Base-by-base conservation (phyloP, 2,113 vertebrate species). In the Piprites chloris region DNA sequence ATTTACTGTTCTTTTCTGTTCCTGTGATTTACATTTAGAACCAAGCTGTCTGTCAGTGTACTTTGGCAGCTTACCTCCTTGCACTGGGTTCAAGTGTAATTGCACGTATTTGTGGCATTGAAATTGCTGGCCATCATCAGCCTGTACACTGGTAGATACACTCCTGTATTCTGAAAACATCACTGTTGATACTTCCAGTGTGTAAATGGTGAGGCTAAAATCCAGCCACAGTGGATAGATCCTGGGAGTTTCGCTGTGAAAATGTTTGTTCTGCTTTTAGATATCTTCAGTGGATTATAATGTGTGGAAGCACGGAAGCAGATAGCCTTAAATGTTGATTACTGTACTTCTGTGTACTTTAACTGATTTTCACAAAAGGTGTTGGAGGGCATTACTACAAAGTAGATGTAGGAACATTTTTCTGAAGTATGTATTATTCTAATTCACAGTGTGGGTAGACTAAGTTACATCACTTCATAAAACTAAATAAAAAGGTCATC, bases 1-100 rank as follows among this genome's bases (percentile, higher is more conserved):
- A 85, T 96, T 94, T 93, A n/a, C 67, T 90, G 87, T 96, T 87
- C 87, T 80, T 76, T 94, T 61, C 50, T 77, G 28, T 84, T 55
- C 24, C 12, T 13, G 0, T 74, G 59, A 76, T 59, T 90, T 71
- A 47, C 14, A 6, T 83, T 80, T 74, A 20, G 44, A 91, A 47
- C 33, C 35, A 47, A 44, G 23, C 67, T 74, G 27, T 68, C 53
- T 55, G 76, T 79, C 52, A 56, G 26, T 11, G 63, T 23, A 5
- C 37, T 85, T 75, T 82, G 75, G 56, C 37, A 80, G 46, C 0
- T 0, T 69, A 53, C 53, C 46, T 73, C 26, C 32, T 78, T 68
- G 50, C 2, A 0, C 55, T 50, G 27, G 14, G 19, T 35, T 32
- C 52, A 26, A 62, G 59, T 26, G 59, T 46, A 77, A 22, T 55